Base-by-base conservation (phyloP, 1,140 invertebrate genomes). In the Pristionchus pacificus region DNA sequence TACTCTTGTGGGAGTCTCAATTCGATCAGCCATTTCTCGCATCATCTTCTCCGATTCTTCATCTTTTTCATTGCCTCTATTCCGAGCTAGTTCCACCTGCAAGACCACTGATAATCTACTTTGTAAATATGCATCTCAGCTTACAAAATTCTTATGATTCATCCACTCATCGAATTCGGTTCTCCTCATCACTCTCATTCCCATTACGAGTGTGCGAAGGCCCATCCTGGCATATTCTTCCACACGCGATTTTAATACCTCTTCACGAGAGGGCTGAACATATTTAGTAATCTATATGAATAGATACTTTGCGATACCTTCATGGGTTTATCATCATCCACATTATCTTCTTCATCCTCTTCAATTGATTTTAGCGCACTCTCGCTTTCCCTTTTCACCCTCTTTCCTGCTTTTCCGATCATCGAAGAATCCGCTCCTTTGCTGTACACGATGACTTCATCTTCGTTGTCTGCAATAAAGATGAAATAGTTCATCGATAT, bases 361-460 rank as follows among this genome's bases (percentile, higher is more conserved):
- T 19, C 38, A 49, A 49, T 49, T 49, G 38, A 10, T 19, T 49
- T 49, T 49, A 49, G 19, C 38, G 19, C 6, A 49, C 19, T 49
- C 38, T 10, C 38, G 19, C 6, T 19, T 49, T 49, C 38, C 38
- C 19, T 49, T 19, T 19, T 49, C 38, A 49, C 6, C 6, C 19
- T 49, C 38, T 49, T 49, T 19, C 19, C 6, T 10, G 19, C 0
- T 13, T 31, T 65, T 59, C 24, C 14, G 25, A 73, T 29, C 1
- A 75, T 68, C 15, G 74, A 67, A 19, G 61, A 89, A 85, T 98
- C 95, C 0, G 95, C 95, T 15, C 95, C 95, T 87, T 98, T 88
- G 72, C 90, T 91, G 83, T 97, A 81, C 30, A 79, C 57, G 92
- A 89, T 65, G 87, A 86, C 1, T 88, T 89, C 3, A 19, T 89